Percentiles rank a stretch among this genome's conserved stretches.
These are phyloP conservation scores for Leptothorax acervorum DNA, from an alignment of 2,888 invertebrate species.

Conservation along the genomic window DNA sequence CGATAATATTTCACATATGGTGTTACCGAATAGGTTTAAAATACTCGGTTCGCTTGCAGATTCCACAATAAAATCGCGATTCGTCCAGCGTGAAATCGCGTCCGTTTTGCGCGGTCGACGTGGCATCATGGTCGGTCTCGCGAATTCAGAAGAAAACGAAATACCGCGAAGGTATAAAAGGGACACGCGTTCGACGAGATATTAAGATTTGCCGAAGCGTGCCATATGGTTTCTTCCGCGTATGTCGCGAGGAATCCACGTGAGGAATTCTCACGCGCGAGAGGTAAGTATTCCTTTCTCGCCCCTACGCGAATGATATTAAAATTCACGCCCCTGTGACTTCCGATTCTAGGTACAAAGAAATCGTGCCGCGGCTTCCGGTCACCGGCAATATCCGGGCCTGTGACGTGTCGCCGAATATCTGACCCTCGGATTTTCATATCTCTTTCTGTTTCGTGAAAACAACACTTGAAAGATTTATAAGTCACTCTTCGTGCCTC, in stretches of 20 bases:
- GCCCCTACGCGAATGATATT: slow-evolving; percentile 66
- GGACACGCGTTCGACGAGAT: slow-evolving; percentile 58
- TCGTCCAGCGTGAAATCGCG: slow-evolving; percentile 47
- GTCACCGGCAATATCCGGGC: slow-evolving; percentile 35
- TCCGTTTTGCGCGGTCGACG: slow-evolving; percentile 30
- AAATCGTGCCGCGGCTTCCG: slow-evolving; percentile 44
- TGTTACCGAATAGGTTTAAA: background rate
- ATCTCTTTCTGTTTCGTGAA: background rate
- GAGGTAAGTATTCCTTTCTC: slow-evolving; percentile 58
- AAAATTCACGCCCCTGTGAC: slow-evolving; percentile 63
- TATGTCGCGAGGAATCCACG: slow-evolving; percentile 59
- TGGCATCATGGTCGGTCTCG: background rate
- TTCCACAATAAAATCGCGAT: slow-evolving; percentile 25
- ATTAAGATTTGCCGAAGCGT: slow-evolving; percentile 75
- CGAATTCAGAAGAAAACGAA: slow-evolving; percentile 52
- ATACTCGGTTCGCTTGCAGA: background rate
- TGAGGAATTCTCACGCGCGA: slow-evolving; percentile 54
- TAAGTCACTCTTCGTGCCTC: background rate
- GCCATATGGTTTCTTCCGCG: slow-evolving; percentile 45
- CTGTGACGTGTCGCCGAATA: background rate
- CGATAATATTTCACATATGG: background rate
- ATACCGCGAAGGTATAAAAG: slow-evolving; percentile 53
- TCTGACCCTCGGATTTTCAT: slow-evolving; percentile 5
- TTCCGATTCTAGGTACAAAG: slow-evolving; percentile 31
- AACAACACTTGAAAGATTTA: background rate